These are phyloP conservation scores for Paracyprichromis sp. DNA, from an alignment of 2,113 vertebrate genomes.

Conservation along the genomic window DNA sequence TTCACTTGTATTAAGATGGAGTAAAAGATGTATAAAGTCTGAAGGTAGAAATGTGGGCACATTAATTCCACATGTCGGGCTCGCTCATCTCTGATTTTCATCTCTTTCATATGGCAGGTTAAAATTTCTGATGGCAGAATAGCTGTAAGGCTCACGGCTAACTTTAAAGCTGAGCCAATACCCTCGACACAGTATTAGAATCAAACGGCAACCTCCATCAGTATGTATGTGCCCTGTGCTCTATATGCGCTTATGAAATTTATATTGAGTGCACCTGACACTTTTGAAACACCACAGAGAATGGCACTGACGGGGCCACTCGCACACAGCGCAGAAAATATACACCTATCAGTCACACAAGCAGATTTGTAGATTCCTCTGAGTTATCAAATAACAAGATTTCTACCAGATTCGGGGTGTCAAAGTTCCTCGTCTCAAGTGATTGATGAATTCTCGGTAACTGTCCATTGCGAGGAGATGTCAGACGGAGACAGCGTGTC, in stretches of 20 bases:
- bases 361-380: neutral
- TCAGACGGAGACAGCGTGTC: conserved; percentile 51
- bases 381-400: conserved; percentile 38
- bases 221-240: neutral
- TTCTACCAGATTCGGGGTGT: conserved; percentile 46
- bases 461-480: conserved; percentile 54
- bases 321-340: neutral
- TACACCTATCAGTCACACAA: neutral
- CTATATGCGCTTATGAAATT: neutral
- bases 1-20: neutral
- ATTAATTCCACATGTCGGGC: neutral
- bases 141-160: neutral
- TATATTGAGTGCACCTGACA: neutral
- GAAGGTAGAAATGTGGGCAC: neutral
- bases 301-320: neutral
- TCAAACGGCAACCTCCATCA: neutral
- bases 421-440: conserved; percentile 29
- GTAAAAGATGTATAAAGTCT: neutral
- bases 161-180: conserved; percentile 25
- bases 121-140: neutral
- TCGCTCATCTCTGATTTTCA: conserved; percentile 14
- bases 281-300: neutral
- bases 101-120: conserved; percentile 3
- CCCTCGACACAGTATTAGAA: neutral
- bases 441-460: conserved; percentile 60